phyloP scores from a whole-genome alignment of 1,140 invertebrate species.

The Phortica variegata region DNA sequence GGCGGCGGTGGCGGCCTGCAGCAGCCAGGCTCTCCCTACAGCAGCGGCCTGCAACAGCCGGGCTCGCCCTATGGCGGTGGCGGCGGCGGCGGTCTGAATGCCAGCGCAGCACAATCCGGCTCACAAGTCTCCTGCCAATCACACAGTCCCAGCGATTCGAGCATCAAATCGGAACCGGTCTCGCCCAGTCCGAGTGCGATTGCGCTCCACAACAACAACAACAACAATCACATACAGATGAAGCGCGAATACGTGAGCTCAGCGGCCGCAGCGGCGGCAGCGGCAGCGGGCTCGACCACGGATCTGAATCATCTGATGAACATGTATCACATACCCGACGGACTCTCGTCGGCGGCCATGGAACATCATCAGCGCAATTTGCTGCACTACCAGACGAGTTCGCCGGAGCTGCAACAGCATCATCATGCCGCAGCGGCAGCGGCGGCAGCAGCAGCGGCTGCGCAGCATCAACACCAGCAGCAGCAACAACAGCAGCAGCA shows the following conservation, averaged over 20 bases:
- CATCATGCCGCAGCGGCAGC: slow-evolving; percentile 60
- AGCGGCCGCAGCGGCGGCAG: slow-evolving; percentile 39
- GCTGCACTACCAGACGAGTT: slow-evolving; percentile 50
- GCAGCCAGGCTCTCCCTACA: slow-evolving; percentile 67
- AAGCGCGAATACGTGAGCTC: slow-evolving; percentile 67
- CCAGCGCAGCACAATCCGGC: slow-evolving; percentile 58
- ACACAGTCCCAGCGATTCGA: slow-evolving; percentile 78
- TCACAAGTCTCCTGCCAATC: slow-evolving; percentile 67
- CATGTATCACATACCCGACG: slow-evolving; percentile 65
- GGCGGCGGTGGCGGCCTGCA: slow-evolving; percentile 59
- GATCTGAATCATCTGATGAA: slow-evolving; percentile 66
- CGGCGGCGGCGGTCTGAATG: slow-evolving; percentile 33
- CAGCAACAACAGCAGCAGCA: slow-evolving; percentile 41
- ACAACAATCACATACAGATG: slow-evolving; percentile 59
- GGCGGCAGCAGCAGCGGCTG: slow-evolving; percentile 55
- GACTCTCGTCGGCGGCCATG: slow-evolving; percentile 53
- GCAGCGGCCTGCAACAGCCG: slow-evolving; percentile 54
- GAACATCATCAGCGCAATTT: slow-evolving; percentile 59
- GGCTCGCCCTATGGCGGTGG: slow-evolving; percentile 64
- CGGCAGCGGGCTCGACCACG: slow-evolving; percentile 54
- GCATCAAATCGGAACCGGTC: slow-evolving; percentile 82
- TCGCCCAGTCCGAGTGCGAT: slow-evolving; percentile 64
- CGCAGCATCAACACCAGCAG: slow-evolving; percentile 51
- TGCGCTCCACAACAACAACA: slow-evolving; percentile 47
- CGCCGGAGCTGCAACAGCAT: slow-evolving; percentile 54